phyloP scores from a whole-genome alignment of 1,140 invertebrate genomes.

The Drosophila funebris region DNA sequence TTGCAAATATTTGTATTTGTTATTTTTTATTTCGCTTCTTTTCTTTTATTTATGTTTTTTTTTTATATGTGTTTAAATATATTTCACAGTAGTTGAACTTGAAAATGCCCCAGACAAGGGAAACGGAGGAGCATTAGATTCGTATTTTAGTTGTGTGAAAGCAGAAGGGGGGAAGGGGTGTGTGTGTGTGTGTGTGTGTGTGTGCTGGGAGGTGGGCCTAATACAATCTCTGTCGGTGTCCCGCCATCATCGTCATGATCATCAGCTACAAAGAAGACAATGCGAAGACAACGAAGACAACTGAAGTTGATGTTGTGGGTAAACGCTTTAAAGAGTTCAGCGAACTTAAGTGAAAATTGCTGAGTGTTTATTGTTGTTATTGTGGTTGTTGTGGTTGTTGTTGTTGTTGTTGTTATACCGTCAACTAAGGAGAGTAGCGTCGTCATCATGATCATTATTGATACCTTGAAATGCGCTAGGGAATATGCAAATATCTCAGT shows the following conservation, averaged over 20 bases:
- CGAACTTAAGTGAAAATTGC: conserved; percentile 60
- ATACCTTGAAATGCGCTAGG: conserved; percentile 50
- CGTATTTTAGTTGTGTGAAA: not conserved
- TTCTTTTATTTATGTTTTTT: conserved; percentile 6
- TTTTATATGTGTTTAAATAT: not conserved
- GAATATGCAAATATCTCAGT: conserved; percentile 8
- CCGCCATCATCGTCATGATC: not conserved
- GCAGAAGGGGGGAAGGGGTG: too few relatives aligned
- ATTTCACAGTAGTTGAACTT: conserved; percentile 50
- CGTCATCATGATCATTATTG: conserved; percentile 18
- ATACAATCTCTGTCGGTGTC: not conserved
- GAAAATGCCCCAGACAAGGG: conserved; percentile 28
- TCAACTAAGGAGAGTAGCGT: conserved; percentile 2
- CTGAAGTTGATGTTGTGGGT: conserved; percentile 23
- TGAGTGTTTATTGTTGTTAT: conserved; percentile 55
- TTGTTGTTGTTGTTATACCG: not conserved
- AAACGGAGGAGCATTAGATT: conserved; percentile 6
- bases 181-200: too few relatives aligned
- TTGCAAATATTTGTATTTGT: conserved; percentile 13
- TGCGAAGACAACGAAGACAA: conserved; percentile 25
- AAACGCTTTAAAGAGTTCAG: conserved; percentile 51
- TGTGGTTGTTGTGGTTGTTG: conserved; percentile 26
- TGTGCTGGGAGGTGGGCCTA: too few relatives aligned
- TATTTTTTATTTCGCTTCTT: conserved; percentile 2
- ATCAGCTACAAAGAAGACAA: conserved; percentile 15